Evolutionary conservation across 2,797 vertebrate species (phyloP).

Genomic region (Sebastolobus altivelis): DNA sequence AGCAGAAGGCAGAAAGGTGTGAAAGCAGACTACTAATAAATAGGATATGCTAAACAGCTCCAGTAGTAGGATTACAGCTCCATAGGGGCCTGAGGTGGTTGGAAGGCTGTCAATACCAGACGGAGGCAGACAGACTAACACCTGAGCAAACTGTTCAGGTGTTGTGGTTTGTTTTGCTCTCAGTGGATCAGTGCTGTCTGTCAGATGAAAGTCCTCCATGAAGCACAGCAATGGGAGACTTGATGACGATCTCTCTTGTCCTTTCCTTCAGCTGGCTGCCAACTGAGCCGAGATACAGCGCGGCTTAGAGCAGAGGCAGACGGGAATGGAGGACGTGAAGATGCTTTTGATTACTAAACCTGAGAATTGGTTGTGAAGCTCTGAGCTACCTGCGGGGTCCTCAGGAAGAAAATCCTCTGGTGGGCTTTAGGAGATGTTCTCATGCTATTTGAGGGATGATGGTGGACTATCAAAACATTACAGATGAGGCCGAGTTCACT

Average conservation of each 20-base stretch:
- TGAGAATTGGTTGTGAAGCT: slow-evolving; percentile 50
- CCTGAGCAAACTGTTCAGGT: slow-evolving; percentile 62
- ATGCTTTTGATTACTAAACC: slow-evolving; percentile 67
- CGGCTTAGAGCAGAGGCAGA: slow-evolving; percentile 44
- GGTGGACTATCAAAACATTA: slow-evolving; percentile 57
- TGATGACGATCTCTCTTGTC: slow-evolving; percentile 62
- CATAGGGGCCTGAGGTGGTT: slow-evolving; percentile 54
- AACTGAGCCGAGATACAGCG: slow-evolving; percentile 43
- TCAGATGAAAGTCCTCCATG: slow-evolving; percentile 58
- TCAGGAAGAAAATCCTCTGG: slow-evolving; percentile 48
- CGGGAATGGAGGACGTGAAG: slow-evolving; percentile 48
- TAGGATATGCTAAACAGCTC: slow-evolving; percentile 62
- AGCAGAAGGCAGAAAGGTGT: slow-evolving; percentile 52
- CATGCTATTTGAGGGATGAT: slow-evolving; percentile 57
- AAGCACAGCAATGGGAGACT: slow-evolving; percentile 48
- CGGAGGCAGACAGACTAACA: slow-evolving; percentile 63
- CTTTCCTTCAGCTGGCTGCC: slow-evolving; percentile 60
- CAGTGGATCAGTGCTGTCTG: slow-evolving; percentile 51
- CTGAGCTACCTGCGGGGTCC: slow-evolving; percentile 55
- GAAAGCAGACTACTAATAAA: slow-evolving; percentile 63
- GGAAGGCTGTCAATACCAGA: slow-evolving; percentile 69
- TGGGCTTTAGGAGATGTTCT: slow-evolving; percentile 63
- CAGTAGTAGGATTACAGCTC: slow-evolving; percentile 60
- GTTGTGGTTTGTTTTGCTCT: slow-evolving; percentile 58
- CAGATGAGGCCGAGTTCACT: slow-evolving; percentile 38